Percentiles rank a stretch among this genome's conserved stretches.
phyloP scores from a whole-genome alignment of 1,140 invertebrate genomes.

The Zaprionus tsacasi region DNA sequence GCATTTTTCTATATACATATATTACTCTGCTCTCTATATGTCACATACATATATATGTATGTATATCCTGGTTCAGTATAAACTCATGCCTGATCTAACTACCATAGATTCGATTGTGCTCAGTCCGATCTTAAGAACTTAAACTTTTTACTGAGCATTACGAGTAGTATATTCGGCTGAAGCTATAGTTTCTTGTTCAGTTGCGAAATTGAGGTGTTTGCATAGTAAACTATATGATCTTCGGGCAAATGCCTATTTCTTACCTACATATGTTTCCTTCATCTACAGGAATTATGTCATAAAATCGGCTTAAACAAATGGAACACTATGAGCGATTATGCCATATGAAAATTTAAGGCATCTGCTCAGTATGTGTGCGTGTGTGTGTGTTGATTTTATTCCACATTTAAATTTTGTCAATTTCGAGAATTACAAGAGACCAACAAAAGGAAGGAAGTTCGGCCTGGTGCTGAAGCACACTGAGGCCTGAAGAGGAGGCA shows the following conservation, averaged over 20 bases:
- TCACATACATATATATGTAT: too few species aligned
- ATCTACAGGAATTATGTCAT: background rate
- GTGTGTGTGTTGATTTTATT: background rate
- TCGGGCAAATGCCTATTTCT: background rate
- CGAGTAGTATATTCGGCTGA: too few species aligned
- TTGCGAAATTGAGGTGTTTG: too few species aligned
- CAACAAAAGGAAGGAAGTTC: conserved; percentile 4
- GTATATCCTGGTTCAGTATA: too few species aligned
- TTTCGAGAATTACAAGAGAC: conserved; percentile 1
- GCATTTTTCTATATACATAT: too few species aligned
- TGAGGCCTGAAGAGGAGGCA: background rate
- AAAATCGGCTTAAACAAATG: background rate
- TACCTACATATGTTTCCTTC: background rate
- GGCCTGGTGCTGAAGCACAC: background rate
- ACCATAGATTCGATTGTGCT: too few species aligned
- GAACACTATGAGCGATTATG: background rate
- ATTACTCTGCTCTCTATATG: too few species aligned
- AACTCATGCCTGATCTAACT: too few species aligned
- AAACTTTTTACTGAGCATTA: too few species aligned
- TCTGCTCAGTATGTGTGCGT: background rate
- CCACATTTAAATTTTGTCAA: conserved; percentile 2
- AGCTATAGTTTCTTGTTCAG: background rate
- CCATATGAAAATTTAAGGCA: background rate
- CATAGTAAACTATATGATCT: background rate
- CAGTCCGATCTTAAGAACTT: too few species aligned